Percentiles rank a stretch among this genome's conserved stretches.
These are phyloP conservation scores for Ernsta delagoae DNA, from an alignment of 2,888 invertebrate species.

Conservation along the genomic window DNA sequence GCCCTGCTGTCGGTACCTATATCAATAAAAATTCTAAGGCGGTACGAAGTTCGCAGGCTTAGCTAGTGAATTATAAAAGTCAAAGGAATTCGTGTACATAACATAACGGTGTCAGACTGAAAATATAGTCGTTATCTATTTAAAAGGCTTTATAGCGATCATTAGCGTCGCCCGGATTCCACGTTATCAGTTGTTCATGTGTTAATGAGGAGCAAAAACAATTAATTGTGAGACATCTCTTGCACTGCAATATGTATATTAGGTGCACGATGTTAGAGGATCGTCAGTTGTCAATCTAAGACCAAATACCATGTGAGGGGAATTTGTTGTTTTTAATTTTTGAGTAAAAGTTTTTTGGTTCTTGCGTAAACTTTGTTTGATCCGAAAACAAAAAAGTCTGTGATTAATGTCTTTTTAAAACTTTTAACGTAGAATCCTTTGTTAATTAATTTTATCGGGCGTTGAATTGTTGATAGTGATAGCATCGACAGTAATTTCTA, in stretches of 20 bases:
- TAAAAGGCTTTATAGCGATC: conserved; percentile 42
- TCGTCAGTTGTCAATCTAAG: conserved; percentile 32
- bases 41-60: too few species aligned
- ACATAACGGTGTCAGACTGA: conserved; percentile 16
- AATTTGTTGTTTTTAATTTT: conserved; percentile 1
- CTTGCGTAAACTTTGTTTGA: too few species aligned
- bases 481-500: neutral
- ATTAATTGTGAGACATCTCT: conserved; percentile 45
- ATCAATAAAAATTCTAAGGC: too few species aligned
- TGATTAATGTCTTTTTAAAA: neutral
- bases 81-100: conserved; percentile 8
- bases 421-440: too few species aligned
- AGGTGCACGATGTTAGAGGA: conserved; percentile 31
- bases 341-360: too few species aligned
- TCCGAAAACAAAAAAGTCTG: too few species aligned
- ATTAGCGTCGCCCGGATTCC: conserved; percentile 43
- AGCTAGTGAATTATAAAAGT: neutral
- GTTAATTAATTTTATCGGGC: neutral
- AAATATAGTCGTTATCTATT: conserved; percentile 40
- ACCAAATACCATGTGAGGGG: conserved; percentile 37
- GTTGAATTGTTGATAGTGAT: too few species aligned
- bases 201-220: conserved; percentile 49
- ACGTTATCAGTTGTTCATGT: conserved; percentile 50
- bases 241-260: conserved; percentile 2
- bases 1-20: too few species aligned